Evolutionary conservation across 1,140 invertebrate genomes (phyloP), one percentile per base, ranked within the genome.

Genomic region (Mactra quadrangularis): DNA sequence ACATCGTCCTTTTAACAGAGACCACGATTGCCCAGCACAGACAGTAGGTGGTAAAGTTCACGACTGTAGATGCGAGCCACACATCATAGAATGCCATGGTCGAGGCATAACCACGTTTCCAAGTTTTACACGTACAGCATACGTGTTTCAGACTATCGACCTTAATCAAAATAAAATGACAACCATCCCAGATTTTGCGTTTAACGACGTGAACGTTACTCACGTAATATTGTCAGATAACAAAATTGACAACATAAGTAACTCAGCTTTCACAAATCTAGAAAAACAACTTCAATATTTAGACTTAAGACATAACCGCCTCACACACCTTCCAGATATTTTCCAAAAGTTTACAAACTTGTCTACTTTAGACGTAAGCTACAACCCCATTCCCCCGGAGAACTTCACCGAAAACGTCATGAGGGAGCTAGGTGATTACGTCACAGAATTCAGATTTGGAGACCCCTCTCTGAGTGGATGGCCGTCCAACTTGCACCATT

Each of bases 351-450:
- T 71, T 1, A n/a, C 41, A 19, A 35, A 38, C 0, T 50, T 82
- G 7, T 11, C 38, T 7, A 25, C 13, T 0, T 7, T 82, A 1
- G 78, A 82, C 22, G 19, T 82, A 13, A 60, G 78, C 27, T 50
- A 71, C 27, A 82, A 82, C 55, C 66, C 55, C n/a, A 71, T 82
- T 33, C 45, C 33, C 25, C 27, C 50, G 11, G 13, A 31, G 0
- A 50, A 62, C 25, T 82, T 71, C 41, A 82, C 55, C n/a, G 38
- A 82, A 29, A 38, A 47, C 0, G 64, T 82, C 0, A 71, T 82
- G 78, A 52, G 78, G 9, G 41, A 47, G 17, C 29, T 82, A 0
- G 78, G 78, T 0, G 78, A 82, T 41, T 82, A 52, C 29, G 45
- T 82, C 15, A 45, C 11, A 9, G 64, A 71, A 38, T 82, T 82